Base-by-base conservation (phyloP, 2,888 invertebrate genomes). In the Eristalis pertinax region DNA sequence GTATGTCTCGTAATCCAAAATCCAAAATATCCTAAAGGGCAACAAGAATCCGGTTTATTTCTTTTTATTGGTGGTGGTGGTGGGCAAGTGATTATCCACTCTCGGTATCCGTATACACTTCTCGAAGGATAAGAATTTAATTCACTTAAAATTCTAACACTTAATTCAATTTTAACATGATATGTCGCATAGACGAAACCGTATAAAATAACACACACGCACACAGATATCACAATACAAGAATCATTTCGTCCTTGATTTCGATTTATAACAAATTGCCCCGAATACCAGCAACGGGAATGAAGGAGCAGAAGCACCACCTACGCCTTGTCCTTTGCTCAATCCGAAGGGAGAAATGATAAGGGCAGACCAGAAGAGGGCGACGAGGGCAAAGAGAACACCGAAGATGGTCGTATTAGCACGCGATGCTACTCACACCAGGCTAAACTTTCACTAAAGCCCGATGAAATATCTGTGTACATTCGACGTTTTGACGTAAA, bases 401-500 rank as follows among this genome's bases (percentile, higher is more conserved):
- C 50, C 19, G 50, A 19, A n/a, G 50, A 50, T 50, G 19, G 50
- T 60, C 26, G 26, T 86, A 72, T 86, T 83, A 73, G 75, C 86
- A 86, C 86, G 86, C 86, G 83, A 86, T 86, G 35, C 56, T 26
- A 60, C 38, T 56, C 64, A 38, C 69, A 41, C 50, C 38, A 65
- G 22, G 24, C 19, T 38, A 24, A 24, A 84, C 79, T 75, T 67
- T 56, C 72, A 76, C 67, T 73, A 60, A 41, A 22, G 41, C 24
- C 69, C 67, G 64, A 62, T 67, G 76, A 77, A 73, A 74, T 75
- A 87, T 87, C 68, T 79, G 56, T 79, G 72, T 43, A 73, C 58
- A 68, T 79, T 80, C 79, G 84, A 84, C 79, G 79, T 73, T 72
- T 84, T 84, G 87, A 87, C 87, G 84, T 84, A 68, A 79, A 87